Conservation (phyloP, 1,140 invertebrate species). For the Scaptomyza pallida region DNA sequence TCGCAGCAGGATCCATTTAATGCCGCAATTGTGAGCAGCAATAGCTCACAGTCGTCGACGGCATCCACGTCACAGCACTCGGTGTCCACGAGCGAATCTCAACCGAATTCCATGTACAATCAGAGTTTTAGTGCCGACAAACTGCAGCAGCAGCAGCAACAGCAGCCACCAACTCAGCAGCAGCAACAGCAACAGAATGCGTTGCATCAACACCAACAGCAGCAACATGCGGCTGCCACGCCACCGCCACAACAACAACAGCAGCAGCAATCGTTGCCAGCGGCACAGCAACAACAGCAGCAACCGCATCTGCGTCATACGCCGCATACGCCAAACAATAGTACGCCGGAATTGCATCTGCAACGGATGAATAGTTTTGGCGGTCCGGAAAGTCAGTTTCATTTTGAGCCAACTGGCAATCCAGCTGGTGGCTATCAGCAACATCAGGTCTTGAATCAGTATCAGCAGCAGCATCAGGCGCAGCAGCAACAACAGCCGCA, state of each 20-base stretch:
- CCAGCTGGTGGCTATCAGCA: constrained; percentile 67
- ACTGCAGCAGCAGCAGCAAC: constrained; percentile 57
- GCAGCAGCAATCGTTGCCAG: constrained; percentile 53
- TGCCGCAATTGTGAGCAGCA: constrained; percentile 79
- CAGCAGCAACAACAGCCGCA: constrained; percentile 59
- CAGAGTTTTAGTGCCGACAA: constrained; percentile 81
- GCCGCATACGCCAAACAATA: constrained; percentile 56
- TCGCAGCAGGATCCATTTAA: constrained; percentile 78
- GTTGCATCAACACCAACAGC: constrained; percentile 69
- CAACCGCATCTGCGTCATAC: constrained; percentile 51
- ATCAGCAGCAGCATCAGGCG: constrained; percentile 73
- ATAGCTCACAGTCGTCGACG: constrained; percentile 79
- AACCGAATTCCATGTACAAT: constrained; percentile 83
- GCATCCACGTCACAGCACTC: constrained; percentile 80
- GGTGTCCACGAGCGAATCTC: constrained; percentile 81
- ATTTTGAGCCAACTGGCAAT: constrained; percentile 67
- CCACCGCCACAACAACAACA: constrained; percentile 61
- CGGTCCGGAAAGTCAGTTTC: constrained; percentile 71
- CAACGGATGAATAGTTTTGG: constrained; percentile 78
- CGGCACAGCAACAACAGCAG: constrained; percentile 34
- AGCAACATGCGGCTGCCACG: constrained; percentile 54
- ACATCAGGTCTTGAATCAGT: constrained; percentile 73
- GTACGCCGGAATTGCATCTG: constrained; percentile 56
- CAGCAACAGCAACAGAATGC: constrained; percentile 52
- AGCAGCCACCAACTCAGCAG: constrained; percentile 44